phyloP scores from a whole-genome alignment of 2,888 invertebrate species.

The Elysia crispata region DNA sequence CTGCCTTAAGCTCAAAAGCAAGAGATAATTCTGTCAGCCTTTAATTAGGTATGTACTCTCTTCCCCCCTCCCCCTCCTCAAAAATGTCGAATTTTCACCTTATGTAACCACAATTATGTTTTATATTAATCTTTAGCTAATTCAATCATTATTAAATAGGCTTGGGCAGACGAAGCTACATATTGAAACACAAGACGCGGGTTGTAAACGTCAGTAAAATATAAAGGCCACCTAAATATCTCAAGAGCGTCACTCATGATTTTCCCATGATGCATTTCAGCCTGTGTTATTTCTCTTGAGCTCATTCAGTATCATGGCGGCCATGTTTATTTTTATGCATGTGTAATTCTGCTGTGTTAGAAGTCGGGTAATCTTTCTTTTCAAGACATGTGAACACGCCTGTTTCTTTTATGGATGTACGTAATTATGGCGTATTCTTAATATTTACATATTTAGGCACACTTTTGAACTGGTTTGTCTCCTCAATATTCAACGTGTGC shows the following conservation, averaged over 20 bases:
- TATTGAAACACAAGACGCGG: neutral
- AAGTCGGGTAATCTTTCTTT: slow-evolving; percentile 20
- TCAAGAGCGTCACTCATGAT: slow-evolving; percentile 52
- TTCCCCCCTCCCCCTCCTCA: no score
- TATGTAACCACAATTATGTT: no score
- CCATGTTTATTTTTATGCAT: slow-evolving; percentile 46
- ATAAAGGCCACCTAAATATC: slow-evolving; percentile 36
- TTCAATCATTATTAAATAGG: no score
- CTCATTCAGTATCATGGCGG: slow-evolving; percentile 50
- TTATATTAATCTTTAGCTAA: no score
- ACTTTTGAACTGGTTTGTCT: no score
- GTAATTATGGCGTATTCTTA: slow-evolving; percentile 9
- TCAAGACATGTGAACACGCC: slow-evolving; percentile 36
- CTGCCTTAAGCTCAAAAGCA: no score
- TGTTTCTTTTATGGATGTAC: slow-evolving; percentile 47
- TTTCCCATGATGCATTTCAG: slow-evolving; percentile 51
- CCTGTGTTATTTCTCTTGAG: slow-evolving; percentile 9
- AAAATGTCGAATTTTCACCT: no score
- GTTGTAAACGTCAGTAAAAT: neutral
- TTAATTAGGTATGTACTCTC: no score
- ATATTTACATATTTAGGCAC: no score
- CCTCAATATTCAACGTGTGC: no score
- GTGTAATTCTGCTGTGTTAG: slow-evolving; percentile 29
- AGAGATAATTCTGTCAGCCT: no score
- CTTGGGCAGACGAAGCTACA: neutral